A percentile compares a stretch with the other conserved stretches of the same genome.
Conservation (phyloP, 2,888 invertebrate species). For the Magallana nippona region DNA sequence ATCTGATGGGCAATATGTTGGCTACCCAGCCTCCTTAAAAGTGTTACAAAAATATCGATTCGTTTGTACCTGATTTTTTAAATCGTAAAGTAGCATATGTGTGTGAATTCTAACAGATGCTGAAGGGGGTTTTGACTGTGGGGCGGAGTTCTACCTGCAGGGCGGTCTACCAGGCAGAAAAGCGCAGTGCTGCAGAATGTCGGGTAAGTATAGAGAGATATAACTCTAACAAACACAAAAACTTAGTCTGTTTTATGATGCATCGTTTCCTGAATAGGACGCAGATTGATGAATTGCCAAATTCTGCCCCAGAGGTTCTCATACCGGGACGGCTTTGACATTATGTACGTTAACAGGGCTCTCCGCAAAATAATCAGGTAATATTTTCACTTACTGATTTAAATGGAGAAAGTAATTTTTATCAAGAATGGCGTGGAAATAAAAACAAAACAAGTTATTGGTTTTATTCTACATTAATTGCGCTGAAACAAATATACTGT, state of each 20-base stretch:
- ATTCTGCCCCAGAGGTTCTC: neutral
- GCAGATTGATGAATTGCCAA: conserved; percentile 7
- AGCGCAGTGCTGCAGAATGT: neutral
- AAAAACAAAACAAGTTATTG: too few relatives aligned
- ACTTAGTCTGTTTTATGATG: neutral
- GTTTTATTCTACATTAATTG: too few relatives aligned
- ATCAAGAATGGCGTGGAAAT: too few relatives aligned
- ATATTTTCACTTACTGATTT: neutral
- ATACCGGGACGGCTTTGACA: conserved; percentile 11
- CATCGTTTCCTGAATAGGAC: neutral
- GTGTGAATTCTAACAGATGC: neutral
- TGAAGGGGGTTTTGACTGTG: neutral
- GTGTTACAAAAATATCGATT: too few relatives aligned
- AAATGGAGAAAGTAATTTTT: too few relatives aligned
- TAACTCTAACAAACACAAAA: too few relatives aligned
- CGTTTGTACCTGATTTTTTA: too few relatives aligned
- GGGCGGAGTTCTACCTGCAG: neutral
- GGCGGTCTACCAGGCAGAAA: neutral
- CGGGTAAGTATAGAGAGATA: neutral
- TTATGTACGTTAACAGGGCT: conserved; percentile 7
- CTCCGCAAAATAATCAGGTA: conserved; percentile 1
- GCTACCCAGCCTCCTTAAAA: too few relatives aligned
- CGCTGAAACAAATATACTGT: too few relatives aligned
- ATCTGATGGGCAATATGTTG: too few relatives aligned
- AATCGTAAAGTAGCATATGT: too few relatives aligned